Base-by-base conservation (phyloP, 2,888 invertebrate genomes). In the Melanostoma scalare region DNA sequence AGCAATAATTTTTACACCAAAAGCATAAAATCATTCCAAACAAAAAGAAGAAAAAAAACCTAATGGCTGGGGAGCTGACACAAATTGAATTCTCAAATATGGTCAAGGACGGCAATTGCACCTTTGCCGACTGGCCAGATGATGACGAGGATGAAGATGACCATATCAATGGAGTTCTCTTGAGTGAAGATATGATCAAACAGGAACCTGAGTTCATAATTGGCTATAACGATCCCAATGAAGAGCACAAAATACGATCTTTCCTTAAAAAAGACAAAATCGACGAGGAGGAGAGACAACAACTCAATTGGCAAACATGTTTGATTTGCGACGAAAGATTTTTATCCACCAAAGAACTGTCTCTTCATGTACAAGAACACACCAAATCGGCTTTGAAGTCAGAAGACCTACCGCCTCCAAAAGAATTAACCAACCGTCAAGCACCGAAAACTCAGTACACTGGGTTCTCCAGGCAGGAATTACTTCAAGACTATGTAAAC, bases 91-190 rank as follows among this genome's bases (percentile, higher is more conserved):
- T 82, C 78, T 78, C 82, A 31, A 68, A 82, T 69, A 72, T 82
- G 82, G 82, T 82, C 78, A 82, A 82, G 82, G 82, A 82, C 69
- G 69, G 63, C 58, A 82, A 68, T 33, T 82, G 78, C 53, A 78
- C 73, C 40, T 82, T 82, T 42, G 42, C 82, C 6, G 82, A 78
- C 46, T 82, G 82, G 82, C 73, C 73, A 53, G 82, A 82, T 6
- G 78, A 82, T 2, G 67, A 77, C 2, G 63, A 48, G 0, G 69
- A 65, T 2, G 73, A 74, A 8, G 72, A 73, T 3, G 35, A 35
- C 33, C 20, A 69, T 0, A 55, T 60, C 0, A 36, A 36, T 9
- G 78, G 56, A 8, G 38, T 78, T 4, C 58, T 82, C 5, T 31
- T 82, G 8, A 82, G 78, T 0, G 78, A 82, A n/a, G 82, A 82